Percentiles rank a stretch among this genome's conserved stretches.
Evolutionary conservation across 2,113 vertebrate species (phyloP).

Genomic region (Leuciscus idus): DNA sequence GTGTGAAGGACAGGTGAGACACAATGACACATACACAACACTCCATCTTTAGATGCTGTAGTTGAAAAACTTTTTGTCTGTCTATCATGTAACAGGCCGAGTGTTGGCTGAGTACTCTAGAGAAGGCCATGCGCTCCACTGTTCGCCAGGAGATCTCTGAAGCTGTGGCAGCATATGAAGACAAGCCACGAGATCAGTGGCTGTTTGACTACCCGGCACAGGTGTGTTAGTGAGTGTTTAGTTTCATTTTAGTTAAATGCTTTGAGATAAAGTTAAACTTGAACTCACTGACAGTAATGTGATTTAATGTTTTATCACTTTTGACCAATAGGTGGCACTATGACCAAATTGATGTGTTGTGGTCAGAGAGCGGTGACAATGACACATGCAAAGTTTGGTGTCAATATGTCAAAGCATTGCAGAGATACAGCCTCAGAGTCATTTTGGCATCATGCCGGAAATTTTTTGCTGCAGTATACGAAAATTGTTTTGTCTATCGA

Average conservation of each 20-base stretch:
- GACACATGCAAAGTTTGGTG: too few relatives aligned
- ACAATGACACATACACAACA: not conserved
- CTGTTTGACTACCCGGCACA: constrained; percentile 79
- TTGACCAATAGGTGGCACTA: too few relatives aligned
- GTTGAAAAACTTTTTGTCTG: not conserved
- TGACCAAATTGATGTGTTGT: too few relatives aligned
- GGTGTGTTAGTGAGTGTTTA: constrained; percentile 52
- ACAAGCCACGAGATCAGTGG: constrained; percentile 79
- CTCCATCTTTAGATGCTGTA: not conserved
- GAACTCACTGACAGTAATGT: not conserved
- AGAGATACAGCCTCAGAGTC: too few relatives aligned
- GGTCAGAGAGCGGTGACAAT: too few relatives aligned
- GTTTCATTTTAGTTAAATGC: not conserved
- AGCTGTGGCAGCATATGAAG: constrained; percentile 71
- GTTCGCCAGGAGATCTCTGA: constrained; percentile 76
- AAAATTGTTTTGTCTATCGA: too few relatives aligned
- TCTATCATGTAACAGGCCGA: constrained; percentile 63
- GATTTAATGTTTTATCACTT: too few relatives aligned
- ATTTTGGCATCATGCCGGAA: too few relatives aligned
- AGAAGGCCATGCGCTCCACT: constrained; percentile 69
- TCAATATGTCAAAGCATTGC: too few relatives aligned
- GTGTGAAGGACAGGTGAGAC: constrained; percentile 73
- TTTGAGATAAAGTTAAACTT: not conserved
- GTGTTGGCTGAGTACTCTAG: constrained; percentile 71
- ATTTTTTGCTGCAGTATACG: too few relatives aligned